These are phyloP conservation scores for Spisula subtruncata DNA, from an alignment of 2,888 invertebrate species.

Conservation along the genomic window DNA sequence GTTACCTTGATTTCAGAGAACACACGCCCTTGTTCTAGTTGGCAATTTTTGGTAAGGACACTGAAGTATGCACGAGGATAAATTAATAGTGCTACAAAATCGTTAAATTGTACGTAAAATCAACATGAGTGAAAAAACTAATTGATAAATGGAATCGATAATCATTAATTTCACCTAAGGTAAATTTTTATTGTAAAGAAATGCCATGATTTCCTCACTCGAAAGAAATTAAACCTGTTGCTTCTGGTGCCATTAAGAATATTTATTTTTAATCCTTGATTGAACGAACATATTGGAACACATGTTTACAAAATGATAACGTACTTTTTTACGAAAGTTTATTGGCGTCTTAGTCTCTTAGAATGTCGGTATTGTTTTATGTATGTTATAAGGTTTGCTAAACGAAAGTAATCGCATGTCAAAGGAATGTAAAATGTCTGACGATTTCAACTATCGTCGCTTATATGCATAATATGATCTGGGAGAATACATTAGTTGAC, in stretches of 20 bases:
- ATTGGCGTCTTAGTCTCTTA: neutral
- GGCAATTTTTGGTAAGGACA: too few species aligned
- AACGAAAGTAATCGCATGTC: neutral
- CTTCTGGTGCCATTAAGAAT: neutral
- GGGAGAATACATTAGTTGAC: neutral
- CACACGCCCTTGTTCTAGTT: too few species aligned
- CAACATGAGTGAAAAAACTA: neutral
- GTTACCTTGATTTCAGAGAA: too few species aligned
- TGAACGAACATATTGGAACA: neutral
- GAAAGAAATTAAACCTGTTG: too few species aligned
- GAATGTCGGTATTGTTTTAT: neutral
- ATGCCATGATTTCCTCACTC: too few species aligned
- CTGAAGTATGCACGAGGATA: too few species aligned
- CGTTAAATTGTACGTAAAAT: too few species aligned
- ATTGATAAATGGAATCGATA: neutral
- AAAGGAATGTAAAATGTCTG: neutral
- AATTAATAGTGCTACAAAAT: too few species aligned
- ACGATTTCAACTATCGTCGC: neutral
- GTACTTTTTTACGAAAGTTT: neutral
- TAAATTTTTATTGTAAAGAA: too few species aligned
- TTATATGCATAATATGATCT: conserved; percentile 16
- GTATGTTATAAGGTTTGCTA: neutral
- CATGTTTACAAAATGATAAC: neutral
- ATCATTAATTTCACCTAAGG: neutral
- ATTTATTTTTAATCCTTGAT: neutral